Conservation (phyloP, 2,888 invertebrate genomes). For the Ophion costatus region DNA sequence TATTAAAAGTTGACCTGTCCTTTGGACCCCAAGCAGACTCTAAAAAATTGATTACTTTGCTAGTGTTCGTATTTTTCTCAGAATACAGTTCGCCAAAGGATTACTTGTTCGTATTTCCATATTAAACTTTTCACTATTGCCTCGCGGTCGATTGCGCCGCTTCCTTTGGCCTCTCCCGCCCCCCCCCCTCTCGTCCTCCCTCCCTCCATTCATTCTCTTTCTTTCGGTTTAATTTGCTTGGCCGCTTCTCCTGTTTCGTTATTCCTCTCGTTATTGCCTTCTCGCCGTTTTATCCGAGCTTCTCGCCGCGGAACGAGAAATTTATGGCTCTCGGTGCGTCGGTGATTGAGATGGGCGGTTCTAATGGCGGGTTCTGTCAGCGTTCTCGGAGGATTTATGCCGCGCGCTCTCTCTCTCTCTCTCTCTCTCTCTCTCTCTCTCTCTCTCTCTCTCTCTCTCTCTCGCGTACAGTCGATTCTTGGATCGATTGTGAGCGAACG, state of each 20-base stretch:
- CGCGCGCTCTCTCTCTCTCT: conserved; percentile 7
- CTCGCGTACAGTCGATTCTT: conserved; percentile 36
- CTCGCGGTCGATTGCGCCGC: background rate
- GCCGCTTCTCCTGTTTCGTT: conserved; percentile 43
- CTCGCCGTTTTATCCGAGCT: conserved; percentile 62
- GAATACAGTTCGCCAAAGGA: conserved; percentile 1
- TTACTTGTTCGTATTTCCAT: conserved; percentile 24
- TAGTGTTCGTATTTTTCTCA: conserved; percentile 6
- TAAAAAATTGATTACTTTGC: background rate
- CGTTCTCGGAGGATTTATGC: conserved; percentile 67
- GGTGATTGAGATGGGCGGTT: conserved; percentile 79
- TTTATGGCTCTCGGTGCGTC: conserved; percentile 76
- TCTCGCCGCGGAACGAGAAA: conserved; percentile 66
- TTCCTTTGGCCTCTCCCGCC: conserved; percentile 7
- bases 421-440: conserved; percentile 1
- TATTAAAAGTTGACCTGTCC: no score
- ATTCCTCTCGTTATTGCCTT: conserved; percentile 44
- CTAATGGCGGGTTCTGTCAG: conserved; percentile 76
- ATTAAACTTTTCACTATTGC: conserved; percentile 30
- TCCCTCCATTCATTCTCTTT: background rate
- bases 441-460: conserved; percentile 1
- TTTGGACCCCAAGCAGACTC: background rate
- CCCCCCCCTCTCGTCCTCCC: conserved; percentile 11
- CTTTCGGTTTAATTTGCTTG: conserved; percentile 35
- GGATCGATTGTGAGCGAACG: conserved; percentile 45